Conservation (phyloP, 2,113 vertebrate species). For the Tauraco erythrolophus region DNA sequence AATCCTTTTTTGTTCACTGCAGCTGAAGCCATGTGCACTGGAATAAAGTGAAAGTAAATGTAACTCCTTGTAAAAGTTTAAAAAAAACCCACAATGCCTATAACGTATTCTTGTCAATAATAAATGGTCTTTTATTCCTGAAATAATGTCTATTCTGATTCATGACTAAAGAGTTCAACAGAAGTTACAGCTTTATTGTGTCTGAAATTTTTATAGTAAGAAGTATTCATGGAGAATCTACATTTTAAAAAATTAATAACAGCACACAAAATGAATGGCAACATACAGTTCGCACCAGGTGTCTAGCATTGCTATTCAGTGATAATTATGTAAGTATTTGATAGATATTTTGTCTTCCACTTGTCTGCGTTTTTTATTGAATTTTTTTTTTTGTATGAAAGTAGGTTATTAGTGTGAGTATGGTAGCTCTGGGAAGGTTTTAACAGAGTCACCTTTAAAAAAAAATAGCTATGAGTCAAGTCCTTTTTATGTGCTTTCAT, state of each 20-base stretch:
- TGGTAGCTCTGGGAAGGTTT: not conserved
- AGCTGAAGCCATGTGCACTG: not conserved
- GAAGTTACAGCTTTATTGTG: not conserved
- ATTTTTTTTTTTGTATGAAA: not conserved
- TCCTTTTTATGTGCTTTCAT: slow-evolving; percentile 12
- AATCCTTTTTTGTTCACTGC: not conserved
- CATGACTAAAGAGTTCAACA: not conserved
- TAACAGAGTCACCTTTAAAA: not conserved
- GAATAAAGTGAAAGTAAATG: not conserved
- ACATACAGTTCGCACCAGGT: not conserved
- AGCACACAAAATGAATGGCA: not conserved
- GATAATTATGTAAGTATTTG: slow-evolving; percentile 22
- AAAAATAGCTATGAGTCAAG: not conserved
- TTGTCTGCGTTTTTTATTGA: not conserved
- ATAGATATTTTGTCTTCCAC: slow-evolving; percentile 4
- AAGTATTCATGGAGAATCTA: not conserved
- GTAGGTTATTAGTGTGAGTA: not conserved
- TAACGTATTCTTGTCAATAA: not conserved
- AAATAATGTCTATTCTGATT: not conserved
- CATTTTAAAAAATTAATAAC: not conserved
- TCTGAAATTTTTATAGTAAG: not conserved
- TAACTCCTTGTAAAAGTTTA: not conserved
- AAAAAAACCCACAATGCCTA: not conserved
- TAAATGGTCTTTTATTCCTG: not conserved
- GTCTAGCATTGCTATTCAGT: not conserved